Percentiles rank a stretch among this genome's conserved stretches.
Evolutionary conservation across 2,888 invertebrate species (phyloP).

Genomic region (Oligia strigilis): DNA sequence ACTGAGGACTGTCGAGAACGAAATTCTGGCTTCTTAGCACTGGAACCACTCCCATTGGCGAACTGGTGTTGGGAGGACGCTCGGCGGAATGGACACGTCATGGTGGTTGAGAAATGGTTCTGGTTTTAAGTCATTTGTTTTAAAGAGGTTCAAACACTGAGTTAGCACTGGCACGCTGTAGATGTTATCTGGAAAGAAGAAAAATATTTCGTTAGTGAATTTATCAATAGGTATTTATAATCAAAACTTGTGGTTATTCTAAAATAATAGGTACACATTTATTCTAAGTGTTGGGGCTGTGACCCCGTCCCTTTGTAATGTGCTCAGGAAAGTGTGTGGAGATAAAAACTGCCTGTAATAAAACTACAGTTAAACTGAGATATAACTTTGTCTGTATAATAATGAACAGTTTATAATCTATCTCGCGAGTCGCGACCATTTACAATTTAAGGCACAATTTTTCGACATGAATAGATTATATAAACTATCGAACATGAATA

Average conservation of each 20-base stretch:
- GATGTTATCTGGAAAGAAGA: conserved; percentile 53
- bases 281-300: too few species aligned
- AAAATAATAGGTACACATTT: too few species aligned
- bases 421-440: too few species aligned
- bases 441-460: too few species aligned
- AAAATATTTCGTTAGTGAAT: neutral
- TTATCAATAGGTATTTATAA: neutral
- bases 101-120: conserved; percentile 64
- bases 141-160: conserved; percentile 26
- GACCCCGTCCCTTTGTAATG: too few species aligned
- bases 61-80: conserved; percentile 90
- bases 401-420: too few species aligned
- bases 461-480: too few species aligned
- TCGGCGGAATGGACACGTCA: conserved; percentile 91
- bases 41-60: conserved; percentile 85
- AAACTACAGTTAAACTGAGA: too few species aligned
- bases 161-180: conserved; percentile 37
- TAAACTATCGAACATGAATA: too few species aligned
- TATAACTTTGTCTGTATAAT: too few species aligned
- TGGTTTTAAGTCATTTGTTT: conserved; percentile 61
- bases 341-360: too few species aligned
- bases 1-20: conserved; percentile 92
- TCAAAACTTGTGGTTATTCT: neutral
- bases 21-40: conserved; percentile 84
- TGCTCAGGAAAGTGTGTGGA: too few species aligned